Evolutionary conservation across 2,888 invertebrate species (phyloP), one percentile per base, ranked within the genome.

Genomic region (Cheilosia scutellata): DNA sequence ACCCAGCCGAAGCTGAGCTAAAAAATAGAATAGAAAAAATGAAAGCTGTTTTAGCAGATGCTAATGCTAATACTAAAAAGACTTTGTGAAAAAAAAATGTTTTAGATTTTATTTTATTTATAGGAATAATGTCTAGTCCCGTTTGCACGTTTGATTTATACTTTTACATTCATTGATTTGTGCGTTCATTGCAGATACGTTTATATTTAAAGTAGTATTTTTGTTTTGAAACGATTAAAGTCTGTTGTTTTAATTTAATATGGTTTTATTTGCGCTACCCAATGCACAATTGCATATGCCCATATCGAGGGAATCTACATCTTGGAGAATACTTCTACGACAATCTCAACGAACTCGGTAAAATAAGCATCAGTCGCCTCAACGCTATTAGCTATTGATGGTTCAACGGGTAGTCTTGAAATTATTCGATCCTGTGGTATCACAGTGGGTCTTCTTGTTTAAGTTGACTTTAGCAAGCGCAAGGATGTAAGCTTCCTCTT

Each of bases 1-100:
- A 80, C 47, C 78, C 79, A 1, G 33, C 31, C 4, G 83, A 76
- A 47, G 66, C 40, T 1, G 87, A 87, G 7, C 13, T 88, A 0
- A 13, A 62, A 27, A 63, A 84, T 13, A 57, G 75, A 70, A 88
- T 88, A 29, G 82, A 88, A 4, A 82, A 82, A 66, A 87, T 88
- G 87, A 80, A 80, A 77, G 82, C 83, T 2, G 83, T 87, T 13
- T 58, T 88, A 13, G 53, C 60, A 1, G 74, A 68, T 51, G 49
- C 65, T 16, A 55, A 72, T 5, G n/a, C 27, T 2, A 76, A 66
- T 62, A 31, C 33, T 1, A 79, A 83, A 16, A 74, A 74, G 42
- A 57, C 33, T 11, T 47, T 53, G 44, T 80, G 25, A 84, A 31
- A 7, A 84, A 31, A 7, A n/a, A 9, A n/a, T 65, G n/a, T 31